Evolutionary conservation across 2,797 vertebrate genomes (phyloP).

Genomic region (Podarcis lilfordi): DNA sequence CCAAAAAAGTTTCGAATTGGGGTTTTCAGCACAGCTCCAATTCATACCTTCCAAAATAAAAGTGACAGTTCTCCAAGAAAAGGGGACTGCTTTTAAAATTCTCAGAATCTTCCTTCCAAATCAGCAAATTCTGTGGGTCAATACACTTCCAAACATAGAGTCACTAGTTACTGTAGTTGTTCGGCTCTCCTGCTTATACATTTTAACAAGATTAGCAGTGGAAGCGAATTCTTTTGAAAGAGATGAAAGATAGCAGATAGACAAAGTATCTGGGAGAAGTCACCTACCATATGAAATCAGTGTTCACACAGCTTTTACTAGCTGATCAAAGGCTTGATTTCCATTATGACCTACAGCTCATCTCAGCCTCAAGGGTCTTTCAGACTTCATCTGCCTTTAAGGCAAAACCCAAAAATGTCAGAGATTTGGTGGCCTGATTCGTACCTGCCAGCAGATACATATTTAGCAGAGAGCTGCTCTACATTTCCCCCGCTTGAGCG

Average conservation of each 20-base stretch:
- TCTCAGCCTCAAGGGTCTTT: slow-evolving; percentile 34
- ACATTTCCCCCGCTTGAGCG: not conserved
- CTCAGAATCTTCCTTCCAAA: not conserved
- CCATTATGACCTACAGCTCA: slow-evolving; percentile 24
- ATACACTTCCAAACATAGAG: slow-evolving; percentile 3
- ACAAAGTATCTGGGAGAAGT: slow-evolving; percentile 33
- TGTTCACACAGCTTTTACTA: slow-evolving; percentile 27
- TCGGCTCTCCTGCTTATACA: not conserved
- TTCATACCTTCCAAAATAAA: not conserved
- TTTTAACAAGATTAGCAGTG: slow-evolving; percentile 26
- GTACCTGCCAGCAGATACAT: not conserved
- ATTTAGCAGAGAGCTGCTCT: slow-evolving; percentile 11
- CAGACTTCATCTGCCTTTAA: slow-evolving; percentile 27
- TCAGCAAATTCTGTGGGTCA: not conserved
- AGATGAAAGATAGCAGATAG: slow-evolving; percentile 36
- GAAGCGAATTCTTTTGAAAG: slow-evolving; percentile 23
- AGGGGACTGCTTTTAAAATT: not conserved
- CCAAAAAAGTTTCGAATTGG: not conserved
- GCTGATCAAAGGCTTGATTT: slow-evolving; percentile 26
- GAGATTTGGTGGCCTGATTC: slow-evolving; percentile 17
- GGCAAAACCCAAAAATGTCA: slow-evolving; percentile 7
- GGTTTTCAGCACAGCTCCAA: not conserved
- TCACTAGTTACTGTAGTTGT: not conserved
- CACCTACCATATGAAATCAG: accelerated
- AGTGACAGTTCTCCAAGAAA: not conserved